Base-by-base conservation (phyloP, 2,888 invertebrate species). In the Agrochola litura region DNA sequence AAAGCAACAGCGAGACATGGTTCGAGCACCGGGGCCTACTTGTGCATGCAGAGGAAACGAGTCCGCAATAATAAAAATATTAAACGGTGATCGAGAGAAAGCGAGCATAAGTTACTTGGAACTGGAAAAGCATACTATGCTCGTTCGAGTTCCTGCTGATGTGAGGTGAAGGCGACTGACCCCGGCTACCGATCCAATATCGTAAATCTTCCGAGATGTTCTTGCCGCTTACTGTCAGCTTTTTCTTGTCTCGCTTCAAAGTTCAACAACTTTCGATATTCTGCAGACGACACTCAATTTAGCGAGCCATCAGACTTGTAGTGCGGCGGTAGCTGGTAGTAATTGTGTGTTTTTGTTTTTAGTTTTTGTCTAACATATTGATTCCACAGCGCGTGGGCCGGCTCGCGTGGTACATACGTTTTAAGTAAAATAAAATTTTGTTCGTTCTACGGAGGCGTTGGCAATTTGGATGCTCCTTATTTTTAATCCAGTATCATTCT, bases 191-290 rank as follows among this genome's bases (percentile, higher is more conserved):
- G 92, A 90, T 90, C 90, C 88, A 87, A 88, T 87, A 89, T 91
- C 92, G 92, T 94, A 93, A 94, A 94, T 94, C 94, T 91, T 83
- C 76, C 70, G 87, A 90, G 89, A 87, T 89, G 90, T 81, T 88
- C 86, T 88, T 84, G 87, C 89, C 89, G 85, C 85, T 84, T 82
- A 78, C 88, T 90, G 91, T 92, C 92, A 90, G 89, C 90, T 86
- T 91, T 93, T 92, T 93, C 92, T 92, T 92, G 92, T 92, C 91
- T 89, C 87, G 86, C 86, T 87, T 87, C 83, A 77, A 90, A 91
- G 93, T 93, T 93, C 92, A 93, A 92, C 91, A 93, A 92, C 93
- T 91, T 91, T 89, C 88, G 83, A 88, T 90, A 87, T 88, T 89
- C 88, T 89, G 89, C 87, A 86, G 87, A 87, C 88, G 85, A 89